Base-by-base conservation (phyloP, 2,888 invertebrate genomes). In the Eumerus sabulonum region DNA sequence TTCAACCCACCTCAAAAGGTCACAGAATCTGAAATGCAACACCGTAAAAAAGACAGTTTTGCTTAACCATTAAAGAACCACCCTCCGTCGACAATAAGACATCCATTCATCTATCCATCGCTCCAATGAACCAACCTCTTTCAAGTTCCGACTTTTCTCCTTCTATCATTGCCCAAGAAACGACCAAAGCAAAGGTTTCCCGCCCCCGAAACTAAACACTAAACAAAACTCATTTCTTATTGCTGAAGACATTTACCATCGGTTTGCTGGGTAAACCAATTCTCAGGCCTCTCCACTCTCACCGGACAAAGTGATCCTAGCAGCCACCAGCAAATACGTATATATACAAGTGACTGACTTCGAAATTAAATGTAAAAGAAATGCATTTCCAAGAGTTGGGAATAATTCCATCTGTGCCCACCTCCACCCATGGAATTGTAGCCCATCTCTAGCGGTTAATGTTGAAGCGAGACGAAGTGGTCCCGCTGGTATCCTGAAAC, bases 341-440 rank as follows among this genome's bases (percentile, higher is more conserved):
- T n/a, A 35, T 40, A 70, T 53, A 56, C 59, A 62, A 62, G 62
- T 74, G 62, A 40, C 19, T n/a, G n/a, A n/a, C n/a, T n/a, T 62
- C 9, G 16, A 66, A 68, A 73, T 73, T 74, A 70, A 74, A 79
- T 63, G 68, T 59, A 57, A 68, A 79, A 79, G 64, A 74, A 79
- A 74, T 74, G 74, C 79, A 79, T 68, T 79, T 79, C 27, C 74
- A 68, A 70, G 27, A 7, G 56, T 50, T 66, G 48, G 59, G 57
- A 59, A 57, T 40, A 53, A 64, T 68, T 48, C 68, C 14, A 67
- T 51, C 50, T 47, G 35, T n/a, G 14, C n/a, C n/a, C n/a, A n/a
- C n/a, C n/a, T n/a, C n/a, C 47, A 11, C n/a, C 38, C 42, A n/a
- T 51, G n/a, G 27, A 27, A 7, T 27, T 27, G n/a, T n/a, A 2